These are phyloP conservation scores for Strigamia maritima DNA, from an alignment of 2,888 invertebrate species.

Conservation along the genomic window DNA sequence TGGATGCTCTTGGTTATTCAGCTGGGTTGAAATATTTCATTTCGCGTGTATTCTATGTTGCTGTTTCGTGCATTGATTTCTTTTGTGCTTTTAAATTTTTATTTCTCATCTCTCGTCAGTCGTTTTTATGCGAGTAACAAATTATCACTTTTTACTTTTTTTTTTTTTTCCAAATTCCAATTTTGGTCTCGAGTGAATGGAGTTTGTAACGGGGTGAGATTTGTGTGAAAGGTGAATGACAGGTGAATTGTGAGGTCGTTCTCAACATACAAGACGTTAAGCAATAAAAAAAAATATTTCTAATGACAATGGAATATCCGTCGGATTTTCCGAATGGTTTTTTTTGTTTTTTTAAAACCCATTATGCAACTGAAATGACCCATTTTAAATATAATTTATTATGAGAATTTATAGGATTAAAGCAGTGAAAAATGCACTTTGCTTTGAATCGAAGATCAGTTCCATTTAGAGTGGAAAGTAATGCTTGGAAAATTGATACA, in stretches of 20 bases:
- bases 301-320: constrained; percentile 2
- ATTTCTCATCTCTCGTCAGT: background rate
- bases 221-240: constrained; percentile 27
- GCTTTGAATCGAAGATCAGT: background rate
- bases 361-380: constrained; percentile 7
- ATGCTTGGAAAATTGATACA: too few species aligned
- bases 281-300: constrained; percentile 1
- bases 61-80: background rate
- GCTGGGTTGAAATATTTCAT: background rate
- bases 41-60: background rate
- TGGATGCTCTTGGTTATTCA: background rate
- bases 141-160: background rate
- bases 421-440: background rate
- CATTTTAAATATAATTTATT: background rate
- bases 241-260: constrained; percentile 24
- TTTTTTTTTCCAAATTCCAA: background rate
- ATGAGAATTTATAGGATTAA: background rate
- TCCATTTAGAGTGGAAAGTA: too few species aligned
- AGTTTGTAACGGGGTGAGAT: background rate
- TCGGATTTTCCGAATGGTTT: background rate
- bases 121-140: background rate
- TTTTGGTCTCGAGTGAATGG: background rate
- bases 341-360: background rate
- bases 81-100: background rate
- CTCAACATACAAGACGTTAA: background rate